phyloP scores from a whole-genome alignment of 2,888 invertebrate species.

The Odontocolon sp. region DNA sequence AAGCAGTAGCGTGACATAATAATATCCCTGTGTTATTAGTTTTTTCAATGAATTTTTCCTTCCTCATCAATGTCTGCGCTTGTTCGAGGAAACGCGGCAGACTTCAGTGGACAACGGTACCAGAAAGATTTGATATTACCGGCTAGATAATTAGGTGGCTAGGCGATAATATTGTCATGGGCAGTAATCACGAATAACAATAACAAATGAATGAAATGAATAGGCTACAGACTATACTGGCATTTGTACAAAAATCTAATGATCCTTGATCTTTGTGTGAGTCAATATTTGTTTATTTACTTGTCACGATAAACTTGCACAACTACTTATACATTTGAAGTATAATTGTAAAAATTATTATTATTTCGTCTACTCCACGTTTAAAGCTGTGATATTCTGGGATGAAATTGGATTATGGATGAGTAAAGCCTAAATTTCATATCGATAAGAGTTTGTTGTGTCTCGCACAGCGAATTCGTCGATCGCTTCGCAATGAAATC shows the following conservation, averaged over 20 bases:
- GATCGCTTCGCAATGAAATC: no score
- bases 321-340: not conserved
- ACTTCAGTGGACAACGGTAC: constrained; percentile 42
- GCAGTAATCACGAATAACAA: constrained; percentile 31
- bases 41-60: not conserved
- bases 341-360: not conserved
- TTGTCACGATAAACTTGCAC: constrained; percentile 11
- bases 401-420: no score
- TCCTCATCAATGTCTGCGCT: not conserved
- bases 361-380: not conserved
- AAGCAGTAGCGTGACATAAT: no score
- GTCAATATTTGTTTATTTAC: constrained; percentile 36
- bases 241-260: constrained; percentile 55
- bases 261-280: constrained; percentile 13
- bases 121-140: constrained; percentile 59
- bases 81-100: constrained; percentile 36
- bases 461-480: no score
- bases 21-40: no score
- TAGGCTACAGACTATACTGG: constrained; percentile 36
- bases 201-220: constrained; percentile 18
- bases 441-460: no score
- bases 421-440: not conserved
- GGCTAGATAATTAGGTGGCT: constrained; percentile 57
- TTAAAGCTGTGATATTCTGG: not conserved
- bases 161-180: constrained; percentile 36